Conservation (phyloP, 2,113 vertebrate species). For the Erythrolamprus reginae region DNA sequence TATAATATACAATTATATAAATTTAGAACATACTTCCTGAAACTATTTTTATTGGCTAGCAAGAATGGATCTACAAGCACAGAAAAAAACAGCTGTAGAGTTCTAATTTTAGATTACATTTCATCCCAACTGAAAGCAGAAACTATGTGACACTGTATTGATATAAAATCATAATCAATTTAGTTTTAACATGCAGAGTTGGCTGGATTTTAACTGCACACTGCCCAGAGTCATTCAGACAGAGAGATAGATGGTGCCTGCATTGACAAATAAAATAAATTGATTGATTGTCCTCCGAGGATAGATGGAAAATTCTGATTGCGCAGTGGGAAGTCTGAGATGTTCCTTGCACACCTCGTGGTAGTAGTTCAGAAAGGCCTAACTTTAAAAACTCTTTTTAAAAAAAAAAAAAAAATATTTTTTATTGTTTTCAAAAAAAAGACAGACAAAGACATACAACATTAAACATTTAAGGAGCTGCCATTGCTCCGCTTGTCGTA, state of each 20-base stretch:
- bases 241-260: not conserved
- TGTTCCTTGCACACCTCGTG: not conserved
- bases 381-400: not conserved
- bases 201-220: not conserved
- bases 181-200: not conserved
- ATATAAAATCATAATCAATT: not conserved
- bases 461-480: too few relatives aligned
- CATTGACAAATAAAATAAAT: not conserved
- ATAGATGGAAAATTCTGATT: not conserved
- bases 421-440: too few relatives aligned
- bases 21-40: constrained; percentile 9
- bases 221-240: not conserved
- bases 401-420: too few relatives aligned
- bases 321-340: not conserved
- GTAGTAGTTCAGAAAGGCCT: not conserved
- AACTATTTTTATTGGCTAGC: not conserved
- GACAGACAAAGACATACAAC: too few relatives aligned
- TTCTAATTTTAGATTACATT: not conserved
- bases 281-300: not conserved
- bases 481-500: too few relatives aligned
- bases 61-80: not conserved
- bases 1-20: not conserved
- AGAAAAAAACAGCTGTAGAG: not conserved
- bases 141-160: not conserved
- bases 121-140: not conserved